phyloP scores from a whole-genome alignment of 2,113 vertebrate species.

The Pachycephala philippinensis region DNA sequence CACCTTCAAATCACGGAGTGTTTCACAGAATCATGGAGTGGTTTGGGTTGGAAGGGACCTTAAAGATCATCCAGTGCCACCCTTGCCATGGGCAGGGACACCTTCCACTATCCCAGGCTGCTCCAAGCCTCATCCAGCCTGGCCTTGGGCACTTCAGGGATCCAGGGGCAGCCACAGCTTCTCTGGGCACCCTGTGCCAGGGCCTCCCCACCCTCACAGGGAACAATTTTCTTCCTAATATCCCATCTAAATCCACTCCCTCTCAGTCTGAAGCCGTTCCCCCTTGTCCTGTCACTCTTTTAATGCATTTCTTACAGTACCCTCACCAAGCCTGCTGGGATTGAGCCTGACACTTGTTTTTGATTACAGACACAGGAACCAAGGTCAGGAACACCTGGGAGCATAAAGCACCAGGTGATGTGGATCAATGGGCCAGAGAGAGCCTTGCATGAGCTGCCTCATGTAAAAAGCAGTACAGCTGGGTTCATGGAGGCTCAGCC shows the following conservation, averaged over 20 bases:
- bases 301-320: neutral
- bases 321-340: neutral
- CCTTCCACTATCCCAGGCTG: accelerated
- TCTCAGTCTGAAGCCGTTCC: neutral
- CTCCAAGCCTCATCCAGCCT: accelerated
- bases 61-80: neutral
- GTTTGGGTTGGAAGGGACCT: neutral
- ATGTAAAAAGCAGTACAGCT: neutral
- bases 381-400: neutral
- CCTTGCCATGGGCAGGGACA: neutral
- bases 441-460: neutral
- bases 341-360: neutral
- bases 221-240: neutral
- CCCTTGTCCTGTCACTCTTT: neutral
- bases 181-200: neutral
- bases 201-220: neutral
- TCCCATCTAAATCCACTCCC: neutral
- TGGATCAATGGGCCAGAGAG: neutral
- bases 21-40: neutral
- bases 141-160: neutral
- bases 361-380: neutral
- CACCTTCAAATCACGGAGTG: neutral
- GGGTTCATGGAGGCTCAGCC: neutral
- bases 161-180: neutral
- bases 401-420: neutral